Evolutionary conservation across 2,797 vertebrate species (phyloP).

Genomic region (Semotilus atromaculatus): DNA sequence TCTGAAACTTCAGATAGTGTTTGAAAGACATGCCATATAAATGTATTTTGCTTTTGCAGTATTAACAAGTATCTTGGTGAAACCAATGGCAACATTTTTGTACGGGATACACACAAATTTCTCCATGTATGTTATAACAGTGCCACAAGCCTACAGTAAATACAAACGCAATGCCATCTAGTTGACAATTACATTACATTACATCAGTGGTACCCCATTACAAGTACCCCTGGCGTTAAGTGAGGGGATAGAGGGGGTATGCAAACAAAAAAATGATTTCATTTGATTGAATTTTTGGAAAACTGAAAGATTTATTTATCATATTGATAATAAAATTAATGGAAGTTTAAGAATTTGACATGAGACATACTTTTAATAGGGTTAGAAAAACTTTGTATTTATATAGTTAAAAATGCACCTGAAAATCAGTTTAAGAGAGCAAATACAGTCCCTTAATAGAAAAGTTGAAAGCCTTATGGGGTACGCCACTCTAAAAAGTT

Average conservation of each 20-base stretch:
- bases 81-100: neutral
- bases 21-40: neutral
- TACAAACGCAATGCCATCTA: constrained; percentile 50
- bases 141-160: neutral
- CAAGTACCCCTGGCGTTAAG: neutral
- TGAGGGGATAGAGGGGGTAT: neutral
- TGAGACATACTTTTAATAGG: neutral
- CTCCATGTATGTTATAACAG: neutral
- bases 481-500: neutral
- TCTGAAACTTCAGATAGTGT: neutral
- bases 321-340: neutral
- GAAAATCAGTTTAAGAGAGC: neutral
- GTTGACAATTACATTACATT: constrained; percentile 57
- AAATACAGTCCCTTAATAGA: neutral
- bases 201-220: neutral
- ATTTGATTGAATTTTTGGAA: no score
- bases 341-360: neutral
- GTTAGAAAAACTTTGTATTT: neutral
- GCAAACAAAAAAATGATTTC: neutral
- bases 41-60: neutral
- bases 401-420: no score
- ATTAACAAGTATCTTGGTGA: neutral
- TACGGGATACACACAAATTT: neutral
- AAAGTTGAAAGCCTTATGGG: neutral
- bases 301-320: no score